A percentile compares a stretch with the other conserved stretches of the same genome.
Conservation (phyloP, 2,113 vertebrate species). For the Orthonyx spaldingii region DNA sequence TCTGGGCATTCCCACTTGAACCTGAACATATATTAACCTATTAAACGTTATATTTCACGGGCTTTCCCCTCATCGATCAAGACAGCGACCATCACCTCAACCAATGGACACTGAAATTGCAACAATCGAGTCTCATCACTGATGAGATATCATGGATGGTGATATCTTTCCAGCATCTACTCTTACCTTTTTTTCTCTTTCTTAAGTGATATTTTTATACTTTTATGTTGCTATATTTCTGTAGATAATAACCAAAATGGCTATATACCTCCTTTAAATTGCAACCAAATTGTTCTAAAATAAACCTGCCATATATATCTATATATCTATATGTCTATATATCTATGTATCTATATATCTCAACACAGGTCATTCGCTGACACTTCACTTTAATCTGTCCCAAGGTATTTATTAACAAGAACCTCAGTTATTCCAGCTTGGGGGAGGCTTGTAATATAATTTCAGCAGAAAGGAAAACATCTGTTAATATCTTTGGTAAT, state of each 20-base stretch:
- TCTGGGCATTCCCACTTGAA: neutral
- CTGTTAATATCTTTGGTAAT: neutral
- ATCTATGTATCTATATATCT: neutral
- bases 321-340: too few relatives aligned
- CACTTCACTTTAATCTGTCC: neutral
- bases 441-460: neutral
- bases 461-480: neutral
- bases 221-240: neutral
- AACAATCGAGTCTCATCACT: neutral
- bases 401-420: neutral
- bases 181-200: neutral
- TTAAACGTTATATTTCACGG: neutral
- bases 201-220: neutral
- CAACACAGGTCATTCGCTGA: rapidly evolving
- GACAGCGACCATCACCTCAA: too few relatives aligned
- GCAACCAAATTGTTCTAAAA: neutral
- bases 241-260: neutral
- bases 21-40: neutral
- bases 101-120: neutral
- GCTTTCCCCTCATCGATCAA: neutral
- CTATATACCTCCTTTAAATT: neutral
- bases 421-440: neutral
- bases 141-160: neutral
- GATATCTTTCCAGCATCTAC: neutral
- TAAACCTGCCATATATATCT: neutral